A percentile compares a stretch with the other conserved stretches of the same genome.
phyloP scores from a whole-genome alignment of 2,797 vertebrate genomes.

The Petrocephalus schoutedeni region DNA sequence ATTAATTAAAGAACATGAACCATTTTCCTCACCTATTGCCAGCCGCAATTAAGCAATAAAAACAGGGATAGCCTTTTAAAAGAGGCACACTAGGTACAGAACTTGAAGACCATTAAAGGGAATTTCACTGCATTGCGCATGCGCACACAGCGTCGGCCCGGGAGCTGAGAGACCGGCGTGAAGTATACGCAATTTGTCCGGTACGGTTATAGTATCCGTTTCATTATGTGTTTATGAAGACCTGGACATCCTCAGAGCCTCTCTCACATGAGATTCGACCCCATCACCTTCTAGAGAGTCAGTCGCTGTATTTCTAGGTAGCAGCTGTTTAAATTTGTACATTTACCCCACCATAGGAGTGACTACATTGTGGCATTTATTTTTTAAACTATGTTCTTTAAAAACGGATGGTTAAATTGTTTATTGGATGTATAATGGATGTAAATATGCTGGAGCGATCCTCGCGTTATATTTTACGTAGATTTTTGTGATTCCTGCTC shows the following conservation, averaged over 20 bases:
- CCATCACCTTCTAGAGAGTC: background rate
- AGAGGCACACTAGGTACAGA: background rate
- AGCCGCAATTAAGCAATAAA: conserved; percentile 62
- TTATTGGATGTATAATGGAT: background rate
- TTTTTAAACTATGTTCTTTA: background rate
- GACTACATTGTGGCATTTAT: background rate
- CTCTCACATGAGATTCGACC: background rate
- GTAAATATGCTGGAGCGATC: background rate
- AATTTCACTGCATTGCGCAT: conserved; percentile 5
- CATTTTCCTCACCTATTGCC: conserved; percentile 24
- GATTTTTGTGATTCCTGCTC: background rate
- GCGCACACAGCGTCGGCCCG: background rate
- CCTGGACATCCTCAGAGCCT: background rate
- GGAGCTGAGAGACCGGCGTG: background rate
- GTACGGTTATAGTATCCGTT: background rate
- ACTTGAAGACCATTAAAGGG: conserved; percentile 17
- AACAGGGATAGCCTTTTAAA: conserved; percentile 36
- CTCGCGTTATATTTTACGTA: background rate
- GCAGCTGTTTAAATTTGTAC: background rate
- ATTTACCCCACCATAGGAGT: background rate
- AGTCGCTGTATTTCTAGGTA: background rate
- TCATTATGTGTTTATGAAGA: background rate
- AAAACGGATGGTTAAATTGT: background rate
- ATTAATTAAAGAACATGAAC: conserved; percentile 36
- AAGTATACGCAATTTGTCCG: background rate